Base-by-base conservation (phyloP, 2,888 invertebrate genomes). In the Caradrina clavipalpis region DNA sequence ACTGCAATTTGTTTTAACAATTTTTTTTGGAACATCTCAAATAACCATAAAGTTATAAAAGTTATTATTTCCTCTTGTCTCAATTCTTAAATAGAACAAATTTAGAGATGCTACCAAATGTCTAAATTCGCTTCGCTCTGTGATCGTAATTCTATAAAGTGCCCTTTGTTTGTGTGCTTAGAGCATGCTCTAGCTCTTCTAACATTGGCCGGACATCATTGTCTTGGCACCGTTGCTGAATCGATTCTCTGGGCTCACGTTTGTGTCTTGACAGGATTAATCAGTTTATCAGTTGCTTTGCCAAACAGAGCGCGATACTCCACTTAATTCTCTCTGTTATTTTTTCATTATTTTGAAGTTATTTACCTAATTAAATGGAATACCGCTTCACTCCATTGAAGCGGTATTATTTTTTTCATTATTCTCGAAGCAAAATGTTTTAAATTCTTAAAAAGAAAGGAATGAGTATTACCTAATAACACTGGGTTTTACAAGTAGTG, bases 171-270 rank as follows among this genome's bases (percentile, higher is more conserved):
- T 60, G 21, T 11, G 1, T 47, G 22, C 47, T 64, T 21, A 51
- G 19, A 56, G 17, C 26, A 26, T 35, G 45, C 8, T 15, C 17
- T 47, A 31, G 17, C 10, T 4, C 13, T 31, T 10, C 7, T 51
- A 21, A 21, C 11, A 26, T 15, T 66, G 39, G 13, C 21, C 1
- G 42, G 22, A 31, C 17, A 49, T 31, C 17, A 42, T 22, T 19
- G n/a, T 51, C 47, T 73, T 73, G 56, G 47, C 70, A 57, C 15
- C 22, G 47, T 21, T 13, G 0, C 51, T 60, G 22, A 69, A 60
- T 73, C 60, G 73, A 69, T 76, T 69, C 42, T 26, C 51, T 15
- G 39, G 15, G 13, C 19, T 13, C 39, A 19, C 31, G 39, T 31
- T 17, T 45, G 15, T 11, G 17, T 17, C 17, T 47, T 31, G 17